Base-by-base conservation (phyloP, 2,888 invertebrate genomes). In the Athrips mouffetella region DNA sequence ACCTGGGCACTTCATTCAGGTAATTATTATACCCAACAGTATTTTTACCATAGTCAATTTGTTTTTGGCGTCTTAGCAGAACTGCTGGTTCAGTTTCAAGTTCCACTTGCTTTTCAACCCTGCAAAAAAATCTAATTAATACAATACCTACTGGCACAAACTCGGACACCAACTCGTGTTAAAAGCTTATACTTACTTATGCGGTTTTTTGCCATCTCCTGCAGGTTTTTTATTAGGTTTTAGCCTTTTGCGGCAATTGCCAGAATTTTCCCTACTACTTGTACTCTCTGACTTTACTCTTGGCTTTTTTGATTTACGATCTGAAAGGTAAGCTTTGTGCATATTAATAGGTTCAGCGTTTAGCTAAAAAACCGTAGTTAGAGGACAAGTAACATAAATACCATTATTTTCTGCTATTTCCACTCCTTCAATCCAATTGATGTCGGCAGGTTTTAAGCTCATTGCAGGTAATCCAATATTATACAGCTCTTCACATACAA, bases 21-120 rank as follows among this genome's bases (percentile, higher is more conserved):
- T 96, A 98, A 76, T 92, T 92, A 59, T 94, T 92, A 74, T 98
- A 98, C 31, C 95, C 96, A 57, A 93, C 80, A 21, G 98, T 98
- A 69, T 96, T 97, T 82, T 97, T 98, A 8, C 98, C 98, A 85
- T 96, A 98, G 76, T 97, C 96, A 65, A 98, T 94, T 82, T 97
- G 97, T 79, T 98, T 98, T 70, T 97, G 96, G 35, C 98, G 90
- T 54, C 98, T 91, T 31, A 90, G 84, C 50, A 98, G 80, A 18
- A 94, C 77, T 2, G 68, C 83, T 11, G 92, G 90, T 82, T 98
- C 95, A 5, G 91, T 92, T 81, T 97, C 97, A 23, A 85, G 66
- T 59, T 91, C 89, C 27, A 70, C 33, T 10, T 60, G 59, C 50
- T 73, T 77, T 50, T 57, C 67, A n/a, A 57, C 55, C 29, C 58